A percentile compares a stretch with the other conserved stretches of the same genome.
Evolutionary conservation across 2,888 invertebrate genomes (phyloP).

Genomic region (Trachelus tabidus): DNA sequence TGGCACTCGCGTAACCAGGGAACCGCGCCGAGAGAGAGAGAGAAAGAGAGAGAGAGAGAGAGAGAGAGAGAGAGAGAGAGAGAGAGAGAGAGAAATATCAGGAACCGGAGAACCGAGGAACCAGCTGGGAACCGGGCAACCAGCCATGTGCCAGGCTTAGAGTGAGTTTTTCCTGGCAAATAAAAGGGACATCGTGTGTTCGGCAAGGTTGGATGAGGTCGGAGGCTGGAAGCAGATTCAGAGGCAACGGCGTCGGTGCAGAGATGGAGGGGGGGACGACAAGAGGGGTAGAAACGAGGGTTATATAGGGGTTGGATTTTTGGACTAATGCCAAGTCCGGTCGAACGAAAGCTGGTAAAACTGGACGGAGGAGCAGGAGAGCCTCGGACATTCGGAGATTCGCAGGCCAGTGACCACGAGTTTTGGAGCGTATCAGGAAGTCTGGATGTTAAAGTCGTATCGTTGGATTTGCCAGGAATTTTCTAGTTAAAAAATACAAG

Average conservation of each 20-base stretch:
- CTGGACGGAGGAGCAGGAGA: neutral
- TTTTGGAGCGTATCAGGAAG: slow-evolving; percentile 22
- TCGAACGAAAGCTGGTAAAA: slow-evolving; percentile 17
- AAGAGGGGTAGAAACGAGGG: neutral
- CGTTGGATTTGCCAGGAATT: slow-evolving; percentile 32
- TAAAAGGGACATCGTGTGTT: slow-evolving; percentile 18
- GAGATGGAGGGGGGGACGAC: neutral
- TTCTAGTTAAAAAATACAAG: slow-evolving; percentile 34
- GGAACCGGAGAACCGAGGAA: neutral
- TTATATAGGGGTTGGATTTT: slow-evolving; percentile 16
- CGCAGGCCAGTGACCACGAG: slow-evolving; percentile 15
- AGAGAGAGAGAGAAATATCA: neutral
- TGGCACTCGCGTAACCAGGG: neutral
- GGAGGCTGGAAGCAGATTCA: neutral
- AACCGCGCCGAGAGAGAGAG: neutral
- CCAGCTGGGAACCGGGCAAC: neutral
- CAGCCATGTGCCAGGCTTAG: neutral
- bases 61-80: no score
- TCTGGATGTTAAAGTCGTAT: slow-evolving; percentile 20
- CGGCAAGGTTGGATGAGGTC: neutral
- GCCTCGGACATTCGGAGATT: neutral
- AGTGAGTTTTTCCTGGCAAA: slow-evolving; percentile 29
- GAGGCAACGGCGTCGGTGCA: neutral
- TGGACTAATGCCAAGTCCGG: slow-evolving; percentile 36
- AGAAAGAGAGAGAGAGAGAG: no score